These are phyloP conservation scores for Pelvicachromis taeniatus DNA, from an alignment of 2,113 vertebrate species.

Conservation along the genomic window DNA sequence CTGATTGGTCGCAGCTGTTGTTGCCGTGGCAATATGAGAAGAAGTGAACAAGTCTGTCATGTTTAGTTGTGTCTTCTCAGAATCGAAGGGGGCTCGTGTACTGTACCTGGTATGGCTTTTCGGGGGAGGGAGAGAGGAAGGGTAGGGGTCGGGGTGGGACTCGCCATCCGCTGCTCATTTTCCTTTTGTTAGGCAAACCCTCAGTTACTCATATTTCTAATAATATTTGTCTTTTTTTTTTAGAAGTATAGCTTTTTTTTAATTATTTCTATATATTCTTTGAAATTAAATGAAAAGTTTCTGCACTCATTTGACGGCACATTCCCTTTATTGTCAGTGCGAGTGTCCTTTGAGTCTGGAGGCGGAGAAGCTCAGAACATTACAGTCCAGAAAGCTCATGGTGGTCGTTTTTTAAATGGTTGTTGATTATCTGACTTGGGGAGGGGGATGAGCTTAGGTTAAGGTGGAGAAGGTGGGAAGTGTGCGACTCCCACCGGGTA, in stretches of 20 bases:
- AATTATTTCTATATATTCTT: constrained; percentile 58
- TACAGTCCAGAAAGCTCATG: constrained; percentile 63
- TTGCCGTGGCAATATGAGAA: constrained; percentile 68
- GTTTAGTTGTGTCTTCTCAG: constrained; percentile 53
- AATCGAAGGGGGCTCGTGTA: constrained; percentile 62
- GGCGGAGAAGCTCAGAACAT: constrained; percentile 51
- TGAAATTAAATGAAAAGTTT: constrained; percentile 62
- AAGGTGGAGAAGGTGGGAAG: not conserved
- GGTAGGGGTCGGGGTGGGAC: constrained; percentile 11
- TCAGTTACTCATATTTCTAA: constrained; percentile 52
- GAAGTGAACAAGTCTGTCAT: constrained; percentile 67
- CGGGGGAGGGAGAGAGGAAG: not conserved
- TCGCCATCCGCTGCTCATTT: constrained; percentile 71
- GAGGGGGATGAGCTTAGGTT: not conserved
- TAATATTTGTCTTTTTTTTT: constrained; percentile 53
- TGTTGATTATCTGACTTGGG: constrained; percentile 41
- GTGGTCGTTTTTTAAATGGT: constrained; percentile 42
- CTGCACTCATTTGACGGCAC: constrained; percentile 55
- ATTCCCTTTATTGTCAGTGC: constrained; percentile 60
- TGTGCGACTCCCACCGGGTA: constrained; percentile 24
- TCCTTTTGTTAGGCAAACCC: constrained; percentile 59
- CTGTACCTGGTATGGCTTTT: constrained; percentile 87
- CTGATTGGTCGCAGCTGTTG: constrained; percentile 70
- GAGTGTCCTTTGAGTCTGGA: constrained; percentile 42
- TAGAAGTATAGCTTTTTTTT: constrained; percentile 49